phyloP scores from a whole-genome alignment of 2,888 invertebrate genomes.

The Cecidostiba fungosa region DNA sequence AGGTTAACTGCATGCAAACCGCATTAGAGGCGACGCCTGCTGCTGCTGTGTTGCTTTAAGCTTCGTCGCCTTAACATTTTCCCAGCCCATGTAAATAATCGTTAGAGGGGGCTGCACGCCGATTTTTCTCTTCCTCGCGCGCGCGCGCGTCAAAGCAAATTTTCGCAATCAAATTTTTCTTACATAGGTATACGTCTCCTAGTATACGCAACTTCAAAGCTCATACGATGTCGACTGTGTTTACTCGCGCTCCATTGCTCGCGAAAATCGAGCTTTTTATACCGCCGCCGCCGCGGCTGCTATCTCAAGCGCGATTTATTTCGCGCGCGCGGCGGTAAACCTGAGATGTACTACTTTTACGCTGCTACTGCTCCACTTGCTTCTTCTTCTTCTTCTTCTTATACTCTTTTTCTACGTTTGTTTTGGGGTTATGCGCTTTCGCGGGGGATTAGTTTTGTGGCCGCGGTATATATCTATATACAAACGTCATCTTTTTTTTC shows the following conservation, averaged over 20 bases:
- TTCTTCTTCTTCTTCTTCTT: slow-evolving; percentile 23
- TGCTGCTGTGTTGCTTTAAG: background rate
- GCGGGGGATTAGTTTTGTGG: background rate
- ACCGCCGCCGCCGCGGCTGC: slow-evolving; percentile 11
- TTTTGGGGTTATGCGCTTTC: background rate
- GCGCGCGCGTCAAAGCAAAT: background rate
- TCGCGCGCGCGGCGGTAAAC: slow-evolving; percentile 32
- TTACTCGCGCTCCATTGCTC: slow-evolving; percentile 40
- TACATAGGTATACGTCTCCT: background rate
- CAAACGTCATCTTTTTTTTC: background rate
- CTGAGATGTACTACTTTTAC: slow-evolving; percentile 40
- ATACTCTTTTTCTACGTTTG: slow-evolving; percentile 3
- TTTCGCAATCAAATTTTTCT: slow-evolving; percentile 50
- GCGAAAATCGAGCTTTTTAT: slow-evolving; percentile 39
- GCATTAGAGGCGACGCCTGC: slow-evolving; percentile 46
- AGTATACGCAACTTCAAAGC: slow-evolving; percentile 51
- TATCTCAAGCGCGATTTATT: slow-evolving; percentile 48
- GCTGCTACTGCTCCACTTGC: slow-evolving; percentile 15
- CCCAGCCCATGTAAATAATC: slow-evolving; percentile 52
- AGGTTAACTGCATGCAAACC: slow-evolving; percentile 63
- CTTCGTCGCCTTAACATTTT: background rate
- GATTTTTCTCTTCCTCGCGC: background rate
- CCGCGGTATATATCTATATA: background rate
- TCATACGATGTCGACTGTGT: background rate
- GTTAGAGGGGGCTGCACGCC: slow-evolving; percentile 27